A percentile compares a stretch with the other conserved stretches of the same genome.
Conservation (phyloP, 2,797 vertebrate species). For the Falco columbarius region DNA sequence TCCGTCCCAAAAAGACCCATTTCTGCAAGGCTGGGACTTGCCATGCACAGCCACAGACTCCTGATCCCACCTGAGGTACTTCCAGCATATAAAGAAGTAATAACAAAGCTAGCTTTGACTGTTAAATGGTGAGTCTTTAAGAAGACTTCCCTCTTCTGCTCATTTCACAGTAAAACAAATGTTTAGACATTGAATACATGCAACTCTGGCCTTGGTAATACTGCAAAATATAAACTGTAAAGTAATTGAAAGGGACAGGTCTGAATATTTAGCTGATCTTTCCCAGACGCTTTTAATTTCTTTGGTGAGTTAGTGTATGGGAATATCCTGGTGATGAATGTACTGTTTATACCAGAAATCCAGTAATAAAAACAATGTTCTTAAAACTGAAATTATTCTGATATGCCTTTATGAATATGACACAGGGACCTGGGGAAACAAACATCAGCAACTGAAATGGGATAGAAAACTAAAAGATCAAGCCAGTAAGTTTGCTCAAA, state of each 20-base stretch:
- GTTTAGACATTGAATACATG: background rate
- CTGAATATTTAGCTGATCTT: background rate
- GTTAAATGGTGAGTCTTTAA: background rate
- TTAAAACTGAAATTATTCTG: background rate
- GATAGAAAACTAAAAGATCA: background rate
- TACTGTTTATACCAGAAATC: background rate
- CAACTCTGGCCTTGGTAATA: background rate
- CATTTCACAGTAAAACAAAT: background rate
- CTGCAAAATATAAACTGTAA: conserved; percentile 3
- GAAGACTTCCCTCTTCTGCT: background rate
- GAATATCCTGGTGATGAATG: background rate
- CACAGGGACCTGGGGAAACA: background rate
- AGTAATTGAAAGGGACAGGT: conserved; percentile 6
- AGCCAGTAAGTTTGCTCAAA: background rate
- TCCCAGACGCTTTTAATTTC: conserved; percentile 14
- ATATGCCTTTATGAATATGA: background rate
- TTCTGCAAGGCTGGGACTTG: accelerated
- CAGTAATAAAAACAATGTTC: background rate
- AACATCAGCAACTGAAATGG: background rate
- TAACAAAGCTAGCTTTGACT: background rate
- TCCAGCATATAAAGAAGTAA: background rate
- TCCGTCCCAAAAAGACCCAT: background rate
- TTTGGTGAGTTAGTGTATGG: background rate
- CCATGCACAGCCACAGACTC: background rate
- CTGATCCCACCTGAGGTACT: background rate